A percentile compares a stretch with the other conserved stretches of the same genome.
These are phyloP conservation scores for Microcebus ravelobensis DNA, from an alignment of 2,113 vertebrate genomes.

Conservation along the genomic window DNA sequence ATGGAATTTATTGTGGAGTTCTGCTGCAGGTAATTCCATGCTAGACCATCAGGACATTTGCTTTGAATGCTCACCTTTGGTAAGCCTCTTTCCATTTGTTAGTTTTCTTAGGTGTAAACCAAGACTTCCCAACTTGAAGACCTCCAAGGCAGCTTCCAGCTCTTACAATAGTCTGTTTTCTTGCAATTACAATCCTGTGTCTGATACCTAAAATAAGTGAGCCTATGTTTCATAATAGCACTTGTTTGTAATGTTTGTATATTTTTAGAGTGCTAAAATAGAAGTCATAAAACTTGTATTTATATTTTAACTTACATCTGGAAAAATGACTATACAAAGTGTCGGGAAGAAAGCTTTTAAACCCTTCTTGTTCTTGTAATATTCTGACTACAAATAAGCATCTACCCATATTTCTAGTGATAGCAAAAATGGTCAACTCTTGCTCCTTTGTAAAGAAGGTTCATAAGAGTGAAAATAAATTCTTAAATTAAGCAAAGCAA, in stretches of 20 bases:
- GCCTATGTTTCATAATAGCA: neutral
- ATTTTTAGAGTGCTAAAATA: conserved; percentile 24
- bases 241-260: neutral
- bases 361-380: neutral
- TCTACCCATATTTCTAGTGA: neutral
- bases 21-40: neutral
- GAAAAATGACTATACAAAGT: neutral
- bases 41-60: neutral
- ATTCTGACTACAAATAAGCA: conserved; percentile 32
- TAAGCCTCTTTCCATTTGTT: neutral
- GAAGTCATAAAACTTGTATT: conserved; percentile 5
- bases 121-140: neutral
- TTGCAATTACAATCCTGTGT: neutral
- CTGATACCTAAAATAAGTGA: neutral
- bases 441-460: conserved; percentile 9
- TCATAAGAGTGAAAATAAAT: neutral
- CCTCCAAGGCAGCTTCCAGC: neutral
- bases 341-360: neutral
- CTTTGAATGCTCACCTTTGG: neutral
- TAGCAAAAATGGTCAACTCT: conserved; percentile 7
- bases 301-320: conserved; percentile 25
- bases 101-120: neutral
- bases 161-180: neutral
- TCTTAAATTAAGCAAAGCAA: conserved; percentile 22
- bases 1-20: neutral